Evolutionary conservation across 2,113 vertebrate species (phyloP), one percentile per base, ranked within the genome.

Genomic region (Stegostoma tigrinum): DNA sequence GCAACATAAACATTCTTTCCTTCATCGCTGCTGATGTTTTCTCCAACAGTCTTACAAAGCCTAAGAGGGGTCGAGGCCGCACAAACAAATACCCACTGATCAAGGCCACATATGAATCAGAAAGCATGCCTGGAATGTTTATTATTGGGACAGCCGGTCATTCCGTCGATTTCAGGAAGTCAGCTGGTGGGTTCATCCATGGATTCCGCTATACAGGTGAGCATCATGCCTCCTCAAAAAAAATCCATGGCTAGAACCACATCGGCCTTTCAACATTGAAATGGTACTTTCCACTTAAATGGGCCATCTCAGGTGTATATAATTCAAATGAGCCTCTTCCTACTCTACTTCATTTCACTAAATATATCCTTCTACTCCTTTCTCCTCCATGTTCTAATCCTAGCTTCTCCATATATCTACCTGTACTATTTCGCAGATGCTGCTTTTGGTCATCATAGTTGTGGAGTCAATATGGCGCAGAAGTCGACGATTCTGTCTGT

Each of bases 181-280:
- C 99, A 30, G 99, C 99, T 0, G 99, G 99, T 2, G 99, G 99
- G 87, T 99, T 99, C 96, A 97, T 99, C 96, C 99, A 99, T 27
- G 99, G 99, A 27, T 99, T 99, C 96, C 98, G 99, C n/a, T 99
- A 99, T 96, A 99, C 98, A 97, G 98, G 99, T 99, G 96, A 98
- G 98, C 67, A 91, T 91, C 89, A 61, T 30, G 15, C 21, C 89
- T 24, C n/a, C 0, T 38, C 21, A n/a, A 93, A 30, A 19, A 19
- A 30, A 93, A 66, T 66, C 0, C 14, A 38, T 34, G 3, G 48
- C 3, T 52, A 89, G 10, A 48, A 27, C 24, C 24, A 30, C 55
- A 64, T 64, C 0, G 17, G 15, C 30, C 0, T 55, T 61, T 15
- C 87, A 61, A 30, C 87, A 61, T 5, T 34, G 87, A 90, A n/a